Evolutionary conservation across 2,797 vertebrate species (phyloP).

Genomic region (Gymnoscopelus braueri): DNA sequence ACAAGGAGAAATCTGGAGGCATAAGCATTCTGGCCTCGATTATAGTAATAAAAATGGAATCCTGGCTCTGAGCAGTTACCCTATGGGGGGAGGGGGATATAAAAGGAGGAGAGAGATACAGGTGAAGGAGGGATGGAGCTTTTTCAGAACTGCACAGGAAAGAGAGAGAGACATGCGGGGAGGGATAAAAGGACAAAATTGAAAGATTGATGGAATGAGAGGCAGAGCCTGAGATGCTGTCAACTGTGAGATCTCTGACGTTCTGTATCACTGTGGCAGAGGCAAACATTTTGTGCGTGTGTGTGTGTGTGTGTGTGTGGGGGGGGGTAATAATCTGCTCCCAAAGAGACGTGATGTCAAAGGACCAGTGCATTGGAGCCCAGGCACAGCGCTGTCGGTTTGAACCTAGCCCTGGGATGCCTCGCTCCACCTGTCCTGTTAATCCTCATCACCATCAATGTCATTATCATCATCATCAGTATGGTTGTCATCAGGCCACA

Average conservation of each 20-base stretch:
- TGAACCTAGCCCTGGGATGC: conserved; percentile 58
- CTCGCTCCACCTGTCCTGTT: conserved; percentile 59
- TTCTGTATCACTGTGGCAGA: conserved; percentile 56
- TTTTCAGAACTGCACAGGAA: conserved; percentile 21
- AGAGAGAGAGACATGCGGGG: conserved; percentile 12
- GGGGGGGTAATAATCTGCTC: conserved; percentile 62
- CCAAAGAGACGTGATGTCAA: conserved; percentile 64
- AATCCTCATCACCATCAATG: conserved; percentile 71
- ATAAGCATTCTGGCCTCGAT: conserved; percentile 76
- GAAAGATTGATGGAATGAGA: conserved; percentile 51
- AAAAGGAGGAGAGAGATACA: conserved; percentile 41
- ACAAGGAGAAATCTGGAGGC: conserved; percentile 73
- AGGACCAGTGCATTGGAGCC: conserved; percentile 32
- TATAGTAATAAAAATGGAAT: conserved; percentile 79
- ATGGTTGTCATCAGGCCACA: conserved; percentile 11
- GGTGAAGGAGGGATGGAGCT: conserved; percentile 72
- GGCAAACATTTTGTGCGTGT: conserved; percentile 41
- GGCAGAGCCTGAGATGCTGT: conserved; percentile 55
- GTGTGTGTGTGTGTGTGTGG: background rate
- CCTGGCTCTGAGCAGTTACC: conserved; percentile 72
- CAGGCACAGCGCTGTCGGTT: conserved; percentile 48
- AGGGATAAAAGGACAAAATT: conserved; percentile 52
- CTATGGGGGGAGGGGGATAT: conserved; percentile 57
- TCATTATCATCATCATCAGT: conserved; percentile 52
- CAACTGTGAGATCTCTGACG: conserved; percentile 53